phyloP scores from a whole-genome alignment of 2,113 vertebrate genomes.

The Merops nubicus region DNA sequence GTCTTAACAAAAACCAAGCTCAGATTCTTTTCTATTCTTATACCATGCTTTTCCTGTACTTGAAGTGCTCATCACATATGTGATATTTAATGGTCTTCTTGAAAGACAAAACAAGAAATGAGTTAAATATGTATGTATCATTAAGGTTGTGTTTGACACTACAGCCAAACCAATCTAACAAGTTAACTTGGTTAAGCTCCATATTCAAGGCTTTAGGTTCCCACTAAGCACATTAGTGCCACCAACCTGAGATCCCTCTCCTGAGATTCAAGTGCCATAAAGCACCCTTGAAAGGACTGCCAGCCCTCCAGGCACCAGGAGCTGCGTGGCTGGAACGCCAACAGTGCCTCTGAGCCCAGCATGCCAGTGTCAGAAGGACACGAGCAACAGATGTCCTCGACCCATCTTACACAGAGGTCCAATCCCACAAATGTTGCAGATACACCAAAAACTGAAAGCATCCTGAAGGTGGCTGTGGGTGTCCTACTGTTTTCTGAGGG shows the following conservation, averaged over 20 bases:
- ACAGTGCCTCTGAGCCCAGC: accelerated
- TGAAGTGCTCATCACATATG: neutral
- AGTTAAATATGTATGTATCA: neutral
- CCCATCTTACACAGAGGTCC: neutral
- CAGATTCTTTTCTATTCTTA: neutral
- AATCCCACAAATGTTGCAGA: neutral
- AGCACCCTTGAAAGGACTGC: neutral
- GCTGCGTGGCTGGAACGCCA: neutral
- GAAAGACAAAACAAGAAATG: neutral
- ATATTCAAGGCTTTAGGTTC: neutral
- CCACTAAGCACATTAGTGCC: neutral
- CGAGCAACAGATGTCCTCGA: neutral
- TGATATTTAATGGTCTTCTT: neutral
- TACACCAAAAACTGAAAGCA: accelerated
- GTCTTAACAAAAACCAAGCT: neutral
- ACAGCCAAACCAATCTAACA: neutral
- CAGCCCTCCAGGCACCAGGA: neutral
- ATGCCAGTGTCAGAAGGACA: neutral
- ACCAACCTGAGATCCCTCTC: neutral
- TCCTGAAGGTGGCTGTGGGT: neutral
- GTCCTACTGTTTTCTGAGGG: neutral
- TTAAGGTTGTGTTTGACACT: neutral
- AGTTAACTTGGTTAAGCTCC: neutral
- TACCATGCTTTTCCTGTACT: neutral
- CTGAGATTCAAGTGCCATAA: neutral